These are phyloP conservation scores for Neotoma lepida DNA, from an alignment of 2,113 vertebrate genomes.

Conservation along the genomic window DNA sequence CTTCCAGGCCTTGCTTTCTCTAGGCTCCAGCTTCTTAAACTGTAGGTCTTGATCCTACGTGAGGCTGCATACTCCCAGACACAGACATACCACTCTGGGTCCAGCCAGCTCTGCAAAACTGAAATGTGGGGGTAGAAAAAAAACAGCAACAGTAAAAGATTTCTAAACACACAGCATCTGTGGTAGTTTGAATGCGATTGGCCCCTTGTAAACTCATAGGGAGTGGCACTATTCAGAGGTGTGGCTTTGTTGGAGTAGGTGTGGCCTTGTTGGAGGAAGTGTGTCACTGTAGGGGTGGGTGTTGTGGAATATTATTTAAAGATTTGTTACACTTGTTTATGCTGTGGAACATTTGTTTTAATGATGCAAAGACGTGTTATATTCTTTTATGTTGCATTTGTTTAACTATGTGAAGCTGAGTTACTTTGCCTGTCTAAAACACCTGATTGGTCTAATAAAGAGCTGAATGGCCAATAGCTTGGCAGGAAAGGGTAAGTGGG, in stretches of 20 bases:
- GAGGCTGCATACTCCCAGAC: neutral
- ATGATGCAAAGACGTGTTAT: too few relatives aligned
- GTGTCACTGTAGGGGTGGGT: neutral
- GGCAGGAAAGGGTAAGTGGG: too few relatives aligned
- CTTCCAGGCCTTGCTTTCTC: neutral
- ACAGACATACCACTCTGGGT: neutral
- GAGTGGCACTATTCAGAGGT: neutral
- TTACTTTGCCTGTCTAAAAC: too few relatives aligned
- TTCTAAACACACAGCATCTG: neutral
- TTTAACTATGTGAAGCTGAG: too few relatives aligned
- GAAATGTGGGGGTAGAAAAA: neutral
- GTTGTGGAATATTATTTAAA: too few relatives aligned
- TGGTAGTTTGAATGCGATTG: neutral
- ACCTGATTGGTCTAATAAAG: too few relatives aligned
- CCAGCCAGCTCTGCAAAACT: neutral
- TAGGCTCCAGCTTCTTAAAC: neutral
- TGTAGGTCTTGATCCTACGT: neutral
- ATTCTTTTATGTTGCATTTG: too few relatives aligned
- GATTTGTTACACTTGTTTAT: too few relatives aligned
- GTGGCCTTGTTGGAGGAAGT: neutral
- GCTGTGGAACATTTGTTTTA: too few relatives aligned
- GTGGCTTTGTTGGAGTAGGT: neutral
- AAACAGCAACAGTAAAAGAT: neutral
- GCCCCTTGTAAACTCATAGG: neutral
- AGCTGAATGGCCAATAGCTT: too few relatives aligned